phyloP scores from a whole-genome alignment of 2,113 vertebrate species.

The Pelecanus crispus region DNA sequence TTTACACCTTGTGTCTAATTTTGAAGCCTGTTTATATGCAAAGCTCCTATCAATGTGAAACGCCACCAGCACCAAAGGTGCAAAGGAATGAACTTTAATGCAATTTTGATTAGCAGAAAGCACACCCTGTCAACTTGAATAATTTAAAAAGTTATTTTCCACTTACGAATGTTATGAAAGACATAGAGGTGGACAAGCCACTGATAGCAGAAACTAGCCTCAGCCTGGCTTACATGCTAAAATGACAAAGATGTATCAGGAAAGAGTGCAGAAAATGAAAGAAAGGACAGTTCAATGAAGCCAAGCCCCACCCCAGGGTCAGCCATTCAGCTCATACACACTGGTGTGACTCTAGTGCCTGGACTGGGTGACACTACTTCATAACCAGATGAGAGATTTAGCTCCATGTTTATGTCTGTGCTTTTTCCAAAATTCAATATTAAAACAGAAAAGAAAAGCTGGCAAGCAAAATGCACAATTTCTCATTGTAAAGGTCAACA shows the following conservation, averaged over 20 bases:
- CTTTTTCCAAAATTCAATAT: not conserved
- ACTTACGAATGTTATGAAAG: not conserved
- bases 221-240: not conserved
- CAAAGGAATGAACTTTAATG: not conserved
- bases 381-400: not conserved
- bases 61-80: not conserved
- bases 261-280: not conserved
- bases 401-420: not conserved
- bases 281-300: not conserved
- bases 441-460: not conserved
- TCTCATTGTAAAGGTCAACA: not conserved
- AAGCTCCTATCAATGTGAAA: not conserved
- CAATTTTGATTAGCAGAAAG: not conserved
- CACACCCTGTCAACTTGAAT: not conserved
- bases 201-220: not conserved
- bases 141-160: not conserved
- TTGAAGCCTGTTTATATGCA: not conserved
- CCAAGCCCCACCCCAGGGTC: not conserved
- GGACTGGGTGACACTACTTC: not conserved
- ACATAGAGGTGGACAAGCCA: not conserved
- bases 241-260: not conserved
- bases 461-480: not conserved
- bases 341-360: too few species aligned
- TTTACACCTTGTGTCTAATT: not conserved
- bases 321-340: rapidly evolving